Evolutionary conservation across 2,797 vertebrate genomes (phyloP).

Genomic region (Dromococcyx pavoninus): DNA sequence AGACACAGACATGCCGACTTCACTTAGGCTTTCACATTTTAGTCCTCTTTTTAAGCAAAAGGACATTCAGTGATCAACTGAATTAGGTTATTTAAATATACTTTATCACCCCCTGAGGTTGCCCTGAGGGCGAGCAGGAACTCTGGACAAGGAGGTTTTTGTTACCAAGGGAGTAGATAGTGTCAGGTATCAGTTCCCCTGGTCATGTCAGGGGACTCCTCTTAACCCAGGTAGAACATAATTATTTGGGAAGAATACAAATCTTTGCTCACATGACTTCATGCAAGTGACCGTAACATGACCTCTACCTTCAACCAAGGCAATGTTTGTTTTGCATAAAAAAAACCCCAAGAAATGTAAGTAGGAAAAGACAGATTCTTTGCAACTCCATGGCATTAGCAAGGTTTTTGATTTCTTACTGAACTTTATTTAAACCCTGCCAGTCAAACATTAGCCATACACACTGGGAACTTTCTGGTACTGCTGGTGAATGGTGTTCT

Average conservation of each 20-base stretch:
- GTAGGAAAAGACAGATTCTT: background rate
- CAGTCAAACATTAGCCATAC: background rate
- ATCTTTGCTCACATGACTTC: background rate
- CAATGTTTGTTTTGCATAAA: background rate
- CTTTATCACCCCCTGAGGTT: background rate
- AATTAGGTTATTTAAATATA: background rate
- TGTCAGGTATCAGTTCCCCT: background rate
- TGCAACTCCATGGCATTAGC: background rate
- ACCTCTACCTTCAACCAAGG: background rate
- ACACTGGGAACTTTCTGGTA: background rate
- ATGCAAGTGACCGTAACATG: background rate
- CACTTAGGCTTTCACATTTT: background rate
- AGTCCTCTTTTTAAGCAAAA: slow-evolving; percentile 1
- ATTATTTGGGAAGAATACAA: background rate
- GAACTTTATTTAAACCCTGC: background rate
- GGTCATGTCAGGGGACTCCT: background rate
- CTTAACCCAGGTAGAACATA: background rate
- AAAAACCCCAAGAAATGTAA: background rate
- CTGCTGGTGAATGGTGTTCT: background rate
- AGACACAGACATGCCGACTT: background rate
- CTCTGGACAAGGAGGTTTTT: background rate
- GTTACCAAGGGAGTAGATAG: background rate
- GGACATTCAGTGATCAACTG: background rate
- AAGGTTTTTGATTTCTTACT: background rate
- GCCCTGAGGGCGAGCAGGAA: background rate